Evolutionary conservation across 2,113 vertebrate species (phyloP).

Genomic region (Gobiocypris rarus): DNA sequence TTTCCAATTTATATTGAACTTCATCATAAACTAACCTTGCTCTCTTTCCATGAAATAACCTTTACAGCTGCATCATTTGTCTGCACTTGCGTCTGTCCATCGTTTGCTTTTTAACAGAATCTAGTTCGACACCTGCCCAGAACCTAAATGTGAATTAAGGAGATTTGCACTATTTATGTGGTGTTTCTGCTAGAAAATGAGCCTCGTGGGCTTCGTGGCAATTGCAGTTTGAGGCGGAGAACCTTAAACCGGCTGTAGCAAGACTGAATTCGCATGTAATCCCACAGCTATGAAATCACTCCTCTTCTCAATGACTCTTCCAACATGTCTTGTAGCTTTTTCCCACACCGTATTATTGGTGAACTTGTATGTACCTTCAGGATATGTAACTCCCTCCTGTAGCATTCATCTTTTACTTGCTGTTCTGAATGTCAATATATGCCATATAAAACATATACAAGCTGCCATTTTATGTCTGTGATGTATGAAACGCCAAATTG

Average conservation of each 20-base stretch:
- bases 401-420: conserved; percentile 59
- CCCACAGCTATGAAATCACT: not conserved
- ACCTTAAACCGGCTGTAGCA: conserved; percentile 18
- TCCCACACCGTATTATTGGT: conserved; percentile 53
- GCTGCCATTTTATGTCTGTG: conserved; percentile 44
- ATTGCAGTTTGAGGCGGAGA: not conserved
- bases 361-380: conserved; percentile 58
- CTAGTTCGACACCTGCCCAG: not conserved
- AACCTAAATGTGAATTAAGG: not conserved
- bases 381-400: conserved; percentile 56
- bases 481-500: conserved; percentile 36
- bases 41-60: not conserved
- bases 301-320: conserved; percentile 8
- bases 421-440: conserved; percentile 72
- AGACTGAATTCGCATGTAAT: conserved; percentile 13
- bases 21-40: not conserved
- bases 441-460: conserved; percentile 49
- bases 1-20: not conserved
- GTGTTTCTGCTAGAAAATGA: not conserved
- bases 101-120: not conserved
- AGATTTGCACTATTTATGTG: conserved; percentile 9
- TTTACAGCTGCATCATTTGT: not conserved
- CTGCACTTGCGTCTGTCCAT: not conserved
- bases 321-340: conserved; percentile 54
- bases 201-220: conserved; percentile 4